Base-by-base conservation (phyloP, 2,797 vertebrate species). In the Euthynnus affinis region DNA sequence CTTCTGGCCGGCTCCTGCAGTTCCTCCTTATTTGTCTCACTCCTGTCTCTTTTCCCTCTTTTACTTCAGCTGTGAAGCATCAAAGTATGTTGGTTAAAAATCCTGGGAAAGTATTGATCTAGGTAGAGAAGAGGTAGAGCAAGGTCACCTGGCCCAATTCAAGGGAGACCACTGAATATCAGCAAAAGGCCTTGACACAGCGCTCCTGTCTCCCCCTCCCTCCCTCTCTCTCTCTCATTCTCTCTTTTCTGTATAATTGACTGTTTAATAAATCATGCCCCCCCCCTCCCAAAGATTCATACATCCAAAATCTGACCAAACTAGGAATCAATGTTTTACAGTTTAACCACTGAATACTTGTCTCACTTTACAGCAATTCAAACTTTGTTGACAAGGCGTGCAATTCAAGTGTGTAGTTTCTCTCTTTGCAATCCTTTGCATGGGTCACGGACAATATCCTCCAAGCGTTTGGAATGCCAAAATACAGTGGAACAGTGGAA, bases 91-190 rank as follows among this genome's bases (percentile, higher is more conserved):
- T 78, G 80, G 82, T 92, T 89, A 80, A 83, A 90, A 91, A 91
- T 90, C 86, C 84, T 91, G 87, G 87, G 89, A 92, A 93, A 89
- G 82, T 93, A 94, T 94, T 88, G 94, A 94, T 95, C 86, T 52
- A 69, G 80, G 66, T 57, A 70, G 83, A 70, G 74, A 87, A 74
- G 78, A 85, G 90, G 88, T 86, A 87, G 76, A 80, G 79, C 79
- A 82, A 88, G 93, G 92, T 94, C 91, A 91, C 81, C 83, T 84
- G 88, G 67, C 79, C 85, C 86, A 81, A 87, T 88, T 90, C 66
- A 72, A 80, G 78, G 69, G 75, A 90, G 83, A 82, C 83, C 71
- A 67, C 48, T 70, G 82, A 74, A 71, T 78, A 87, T 85, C 82
- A 88, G 81, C 86, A 76, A 63, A 81, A 89, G 81, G 89, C 85